Percentiles rank a stretch among this genome's conserved stretches.
Conservation (phyloP, 2,888 invertebrate genomes). For the Mythimna impura region DNA sequence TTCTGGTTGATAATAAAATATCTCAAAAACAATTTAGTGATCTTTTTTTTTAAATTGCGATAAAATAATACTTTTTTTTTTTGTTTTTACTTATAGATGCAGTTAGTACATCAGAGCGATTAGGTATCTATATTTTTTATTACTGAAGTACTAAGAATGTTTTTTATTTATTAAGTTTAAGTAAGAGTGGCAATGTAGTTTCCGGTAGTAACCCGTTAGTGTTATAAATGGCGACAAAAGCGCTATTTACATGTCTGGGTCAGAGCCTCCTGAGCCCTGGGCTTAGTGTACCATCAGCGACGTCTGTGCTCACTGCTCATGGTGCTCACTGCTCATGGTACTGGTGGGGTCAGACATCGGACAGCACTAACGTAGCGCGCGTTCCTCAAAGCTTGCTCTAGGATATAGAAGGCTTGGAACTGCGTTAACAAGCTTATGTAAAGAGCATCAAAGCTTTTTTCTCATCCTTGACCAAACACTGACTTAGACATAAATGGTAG, state of each 20-base stretch:
- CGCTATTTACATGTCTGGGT: not conserved
- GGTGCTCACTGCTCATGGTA: no score
- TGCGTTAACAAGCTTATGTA: not conserved
- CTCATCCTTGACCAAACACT: not conserved
- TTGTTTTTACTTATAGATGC: constrained; percentile 22
- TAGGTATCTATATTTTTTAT: constrained; percentile 7
- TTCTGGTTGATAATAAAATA: not conserved
- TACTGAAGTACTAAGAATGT: not conserved
- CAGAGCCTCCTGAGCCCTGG: not conserved
- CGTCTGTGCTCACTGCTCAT: no score
- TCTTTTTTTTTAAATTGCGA: not conserved
- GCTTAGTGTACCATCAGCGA: no score
- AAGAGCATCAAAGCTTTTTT: not conserved
- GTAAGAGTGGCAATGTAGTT: not conserved
- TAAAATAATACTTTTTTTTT: not conserved
- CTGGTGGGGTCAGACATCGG: not conserved
- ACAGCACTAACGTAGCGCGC: not conserved
- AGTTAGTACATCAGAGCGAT: not conserved
- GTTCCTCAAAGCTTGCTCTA: not conserved
- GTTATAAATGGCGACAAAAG: not conserved
- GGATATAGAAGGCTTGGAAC: not conserved
- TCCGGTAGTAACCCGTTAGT: not conserved
- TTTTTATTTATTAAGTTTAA: not conserved
- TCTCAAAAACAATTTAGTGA: not conserved
- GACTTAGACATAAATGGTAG: not conserved